phyloP scores from a whole-genome alignment of 2,113 vertebrate genomes.

The Furnarius figulus region DNA sequence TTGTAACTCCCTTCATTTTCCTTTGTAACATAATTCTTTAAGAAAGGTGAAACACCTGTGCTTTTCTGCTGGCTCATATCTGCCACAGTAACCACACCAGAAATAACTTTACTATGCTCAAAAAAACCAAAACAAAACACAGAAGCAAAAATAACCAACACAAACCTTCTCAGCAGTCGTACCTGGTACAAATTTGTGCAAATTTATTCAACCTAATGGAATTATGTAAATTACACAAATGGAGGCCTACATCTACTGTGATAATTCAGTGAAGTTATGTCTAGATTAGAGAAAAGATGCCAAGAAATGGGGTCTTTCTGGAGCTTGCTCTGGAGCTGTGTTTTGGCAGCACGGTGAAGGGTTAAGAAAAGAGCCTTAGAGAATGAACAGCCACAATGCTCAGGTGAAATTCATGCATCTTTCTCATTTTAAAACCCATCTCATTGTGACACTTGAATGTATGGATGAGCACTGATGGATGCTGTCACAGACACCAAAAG shows the following conservation, averaged over 20 bases:
- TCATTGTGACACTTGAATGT: background rate
- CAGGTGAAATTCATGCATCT: background rate
- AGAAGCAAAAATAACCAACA: background rate
- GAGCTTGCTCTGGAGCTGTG: background rate
- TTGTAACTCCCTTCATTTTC: background rate
- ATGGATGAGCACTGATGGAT: background rate
- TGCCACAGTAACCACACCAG: background rate
- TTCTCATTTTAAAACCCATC: background rate
- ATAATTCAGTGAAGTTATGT: background rate
- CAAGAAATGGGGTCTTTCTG: background rate
- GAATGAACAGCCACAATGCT: background rate
- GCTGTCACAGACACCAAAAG: background rate
- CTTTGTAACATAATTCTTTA: background rate
- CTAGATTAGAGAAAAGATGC: background rate
- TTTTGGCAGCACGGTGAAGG: background rate
- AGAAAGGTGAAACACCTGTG: background rate
- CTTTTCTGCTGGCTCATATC: background rate
- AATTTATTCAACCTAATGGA: background rate
- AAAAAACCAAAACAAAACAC: background rate
- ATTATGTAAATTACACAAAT: background rate
- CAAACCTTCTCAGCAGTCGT: background rate
- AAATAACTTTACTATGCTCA: background rate
- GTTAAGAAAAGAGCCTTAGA: background rate
- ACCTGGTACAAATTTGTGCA: background rate
- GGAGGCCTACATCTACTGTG: background rate